These are phyloP conservation scores for Esperia sulphurella DNA, from an alignment of 2,888 invertebrate species.

Conservation along the genomic window DNA sequence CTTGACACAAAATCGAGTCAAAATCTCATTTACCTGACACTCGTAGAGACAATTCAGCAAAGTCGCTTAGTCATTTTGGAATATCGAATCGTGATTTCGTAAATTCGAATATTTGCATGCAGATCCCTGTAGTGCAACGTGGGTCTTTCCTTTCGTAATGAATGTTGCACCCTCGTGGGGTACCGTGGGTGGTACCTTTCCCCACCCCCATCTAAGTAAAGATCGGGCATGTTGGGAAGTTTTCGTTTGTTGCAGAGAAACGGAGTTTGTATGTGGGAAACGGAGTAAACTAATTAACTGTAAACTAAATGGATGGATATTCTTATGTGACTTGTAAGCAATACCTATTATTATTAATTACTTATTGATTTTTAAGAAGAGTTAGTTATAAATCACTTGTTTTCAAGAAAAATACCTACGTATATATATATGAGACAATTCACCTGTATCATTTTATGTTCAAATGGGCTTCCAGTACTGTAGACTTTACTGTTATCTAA, in stretches of 20 bases:
- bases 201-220: conserved; percentile 19
- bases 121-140: conserved; percentile 49
- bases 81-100: conserved; percentile 53
- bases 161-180: conserved; percentile 36
- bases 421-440: no score
- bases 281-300: no score
- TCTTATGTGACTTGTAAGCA: conserved; percentile 9
- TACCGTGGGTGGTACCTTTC: conserved; percentile 17
- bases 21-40: conserved; percentile 6
- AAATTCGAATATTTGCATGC: conserved; percentile 71
- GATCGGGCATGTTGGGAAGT: conserved; percentile 22
- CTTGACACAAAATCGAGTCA: conserved; percentile 1
- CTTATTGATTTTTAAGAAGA: no score
- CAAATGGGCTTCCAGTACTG: no score
- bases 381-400: no score
- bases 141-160: conserved; percentile 39
- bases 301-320: conserved; percentile 39
- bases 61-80: conserved; percentile 21
- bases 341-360: no score
- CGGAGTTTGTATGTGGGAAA: conserved; percentile 22
- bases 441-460: no score
- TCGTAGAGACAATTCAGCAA: background rate
- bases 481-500: no score
- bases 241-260: conserved; percentile 42
- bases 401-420: no score